These are phyloP conservation scores for Saguinus oedipus DNA, from an alignment of 2,797 vertebrate species.

Conservation along the genomic window DNA sequence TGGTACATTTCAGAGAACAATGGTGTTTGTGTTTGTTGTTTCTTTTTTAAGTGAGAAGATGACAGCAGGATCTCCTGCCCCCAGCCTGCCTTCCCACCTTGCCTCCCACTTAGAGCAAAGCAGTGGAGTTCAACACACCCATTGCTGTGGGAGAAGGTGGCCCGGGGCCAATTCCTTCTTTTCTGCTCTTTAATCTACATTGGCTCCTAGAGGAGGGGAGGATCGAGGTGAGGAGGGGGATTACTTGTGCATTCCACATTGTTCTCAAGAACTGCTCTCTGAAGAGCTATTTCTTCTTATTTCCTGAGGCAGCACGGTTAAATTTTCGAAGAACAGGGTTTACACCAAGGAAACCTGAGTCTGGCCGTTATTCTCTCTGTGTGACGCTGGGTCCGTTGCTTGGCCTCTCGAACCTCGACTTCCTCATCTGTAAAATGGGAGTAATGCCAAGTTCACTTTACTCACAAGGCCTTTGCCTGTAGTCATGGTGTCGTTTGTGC, in stretches of 20 bases:
- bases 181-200: fast-evolving
- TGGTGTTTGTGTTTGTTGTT: neutral
- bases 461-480: neutral
- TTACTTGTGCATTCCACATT: too few species aligned
- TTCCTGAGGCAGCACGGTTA: neutral
- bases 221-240: neutral
- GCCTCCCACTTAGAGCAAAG: neutral
- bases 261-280: neutral
- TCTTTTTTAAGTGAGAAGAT: neutral
- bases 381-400: neutral
- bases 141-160: neutral
- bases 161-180: fast-evolving
- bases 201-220: neutral
- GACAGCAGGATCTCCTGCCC: neutral
- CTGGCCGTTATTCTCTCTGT: neutral
- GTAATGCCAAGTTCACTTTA: neutral
- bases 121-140: neutral
- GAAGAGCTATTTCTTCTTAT: neutral
- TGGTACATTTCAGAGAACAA: neutral
- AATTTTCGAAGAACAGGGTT: neutral
- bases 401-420: neutral
- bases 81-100: neutral
- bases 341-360: neutral
- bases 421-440: neutral
- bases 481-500: fast-evolving